Conservation (phyloP, 2,888 invertebrate species). For the Nephrotoma appendiculata region DNA sequence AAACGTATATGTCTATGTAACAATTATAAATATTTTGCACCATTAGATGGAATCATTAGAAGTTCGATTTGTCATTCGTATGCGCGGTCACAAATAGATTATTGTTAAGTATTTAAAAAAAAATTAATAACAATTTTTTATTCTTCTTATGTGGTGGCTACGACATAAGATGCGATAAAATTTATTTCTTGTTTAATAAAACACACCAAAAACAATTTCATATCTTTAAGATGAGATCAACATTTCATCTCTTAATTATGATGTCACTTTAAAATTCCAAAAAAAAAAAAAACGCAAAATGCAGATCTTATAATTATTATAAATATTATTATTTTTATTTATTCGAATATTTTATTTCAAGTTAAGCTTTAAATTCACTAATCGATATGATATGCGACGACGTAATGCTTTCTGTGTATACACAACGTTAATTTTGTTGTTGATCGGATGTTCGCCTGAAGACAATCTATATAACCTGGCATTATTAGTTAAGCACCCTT, state of each 20-base stretch:
- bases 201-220: neutral
- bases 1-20: neutral
- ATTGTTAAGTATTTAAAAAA: neutral
- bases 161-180: neutral
- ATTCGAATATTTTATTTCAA: neutral
- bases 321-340: neutral
- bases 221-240: neutral
- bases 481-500: too few species aligned
- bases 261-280: neutral
- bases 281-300: neutral
- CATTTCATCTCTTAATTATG: neutral
- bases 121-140: neutral
- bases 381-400: neutral
- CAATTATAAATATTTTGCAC: neutral
- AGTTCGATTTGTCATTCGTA: neutral
- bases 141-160: neutral
- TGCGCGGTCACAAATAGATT: neutral
- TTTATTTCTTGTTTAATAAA: neutral
- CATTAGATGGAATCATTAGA: neutral
- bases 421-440: too few species aligned
- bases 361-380: neutral
- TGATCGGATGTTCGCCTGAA: too few species aligned
- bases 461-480: too few species aligned
- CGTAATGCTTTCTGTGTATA: too few species aligned
- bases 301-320: neutral